Evolutionary conservation across 1,140 invertebrate species (phyloP).

Genomic region (Rhagoletis zephyria): DNA sequence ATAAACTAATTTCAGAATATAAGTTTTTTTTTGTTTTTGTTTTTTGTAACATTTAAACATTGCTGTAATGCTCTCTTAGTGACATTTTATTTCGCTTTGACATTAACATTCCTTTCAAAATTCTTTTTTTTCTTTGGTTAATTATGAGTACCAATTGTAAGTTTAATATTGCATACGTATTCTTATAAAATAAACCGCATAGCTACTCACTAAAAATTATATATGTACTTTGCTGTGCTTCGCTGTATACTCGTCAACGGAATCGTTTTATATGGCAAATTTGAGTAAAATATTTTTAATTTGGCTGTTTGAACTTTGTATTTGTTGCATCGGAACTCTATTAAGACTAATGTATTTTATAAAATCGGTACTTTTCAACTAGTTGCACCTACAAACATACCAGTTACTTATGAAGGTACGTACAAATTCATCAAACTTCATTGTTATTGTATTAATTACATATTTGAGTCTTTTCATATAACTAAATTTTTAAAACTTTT

Average conservation of each 20-base stretch:
- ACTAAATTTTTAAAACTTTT: not conserved
- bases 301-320: conserved; percentile 33
- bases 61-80: no score
- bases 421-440: not conserved
- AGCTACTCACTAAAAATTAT: not conserved
- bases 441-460: conserved; percentile 31
- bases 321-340: conserved; percentile 39
- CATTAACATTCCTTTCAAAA: no score
- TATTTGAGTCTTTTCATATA: conserved; percentile 12
- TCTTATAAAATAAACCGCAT: no score
- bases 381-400: not conserved
- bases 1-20: no score
- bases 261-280: conserved; percentile 24
- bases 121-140: not conserved
- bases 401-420: not conserved
- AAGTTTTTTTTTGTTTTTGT: no score
- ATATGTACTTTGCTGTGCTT: not conserved
- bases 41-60: no score
- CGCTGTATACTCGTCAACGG: not conserved
- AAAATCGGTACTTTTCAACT: not conserved
- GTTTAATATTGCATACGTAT: not conserved
- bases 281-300: not conserved
- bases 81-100: no score
- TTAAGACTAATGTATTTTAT: not conserved
- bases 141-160: not conserved